Evolutionary conservation across 1,140 invertebrate genomes (phyloP), one percentile per base, ranked within the genome.

Genomic region (Drosophila yakuba): DNA sequence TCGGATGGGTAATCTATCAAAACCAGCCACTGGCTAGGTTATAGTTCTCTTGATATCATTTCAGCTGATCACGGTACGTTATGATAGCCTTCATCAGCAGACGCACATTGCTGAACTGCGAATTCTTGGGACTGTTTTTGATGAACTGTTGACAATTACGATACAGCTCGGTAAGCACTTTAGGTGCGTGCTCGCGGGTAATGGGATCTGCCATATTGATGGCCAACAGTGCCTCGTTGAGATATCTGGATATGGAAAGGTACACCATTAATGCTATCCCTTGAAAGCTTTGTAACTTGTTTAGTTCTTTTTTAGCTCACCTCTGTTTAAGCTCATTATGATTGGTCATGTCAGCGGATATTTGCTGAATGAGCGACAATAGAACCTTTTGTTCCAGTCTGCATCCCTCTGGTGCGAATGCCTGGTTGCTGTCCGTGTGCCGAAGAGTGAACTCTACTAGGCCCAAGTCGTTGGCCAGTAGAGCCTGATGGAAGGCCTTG

Each of bases 341-440:
- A 57, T 95, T 94, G 28, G 94, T 94, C 92, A 99, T 95, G 92
- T 98, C 97, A 2, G 96, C 96, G 4, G 97, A 96, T 3, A 99
- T 94, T 91, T 99, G 98, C 92, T 98, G 97, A 73, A 99, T 97
- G 2, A 99, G 94, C 1, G 97, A 98, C 28, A 99, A 93, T 54
- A 99, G 93, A 41, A 98, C 97, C 76, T 96, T 96, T 88, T 98
- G 97, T 57, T 96, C 95, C 12, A 97, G 93, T 12, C 95, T 94
- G 90, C 95, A 96, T 1, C 95, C 94, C 0, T 86, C 82, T 52
- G 94, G 93, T 8, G 93, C 93, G 93, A 99, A 98, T 14, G 98
- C 95, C 71, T 94, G 94, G 7, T 94, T 93, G 0, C 96, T 95
- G 84, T 97, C 96, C 3, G 97, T 96, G 66, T 95, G 94, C 67